Conservation (phyloP, 2,113 vertebrate genomes). For the Hirundichthys speculiger region DNA sequence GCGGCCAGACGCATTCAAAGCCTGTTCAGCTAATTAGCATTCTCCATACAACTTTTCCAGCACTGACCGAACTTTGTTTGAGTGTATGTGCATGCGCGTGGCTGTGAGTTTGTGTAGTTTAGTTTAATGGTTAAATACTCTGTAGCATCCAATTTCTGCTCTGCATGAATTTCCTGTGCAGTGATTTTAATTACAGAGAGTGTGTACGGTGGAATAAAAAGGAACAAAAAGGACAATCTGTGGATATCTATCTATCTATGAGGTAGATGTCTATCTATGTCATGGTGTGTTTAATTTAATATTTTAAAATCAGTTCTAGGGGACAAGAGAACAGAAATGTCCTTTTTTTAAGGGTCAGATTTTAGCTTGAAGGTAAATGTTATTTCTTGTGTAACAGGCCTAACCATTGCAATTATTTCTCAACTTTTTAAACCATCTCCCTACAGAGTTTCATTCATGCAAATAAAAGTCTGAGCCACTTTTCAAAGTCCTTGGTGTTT, state of each 20-base stretch:
- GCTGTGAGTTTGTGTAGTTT: constrained; percentile 28
- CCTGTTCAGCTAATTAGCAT: constrained; percentile 78
- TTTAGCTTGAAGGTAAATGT: too few relatives aligned
- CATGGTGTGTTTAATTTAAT: not conserved
- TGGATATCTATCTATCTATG: too few relatives aligned
- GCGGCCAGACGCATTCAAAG: constrained; percentile 81
- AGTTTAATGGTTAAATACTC: constrained; percentile 39
- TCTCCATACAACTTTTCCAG: constrained; percentile 76
- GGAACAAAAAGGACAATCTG: not conserved
- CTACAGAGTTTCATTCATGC: constrained; percentile 12
- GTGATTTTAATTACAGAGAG: constrained; percentile 26
- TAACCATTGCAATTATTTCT: too few relatives aligned
- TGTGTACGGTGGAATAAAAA: constrained; percentile 14
- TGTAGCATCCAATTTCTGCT: constrained; percentile 38
- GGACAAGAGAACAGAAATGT: too few relatives aligned
- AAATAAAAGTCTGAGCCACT: constrained; percentile 51
- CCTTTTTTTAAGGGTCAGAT: too few relatives aligned
- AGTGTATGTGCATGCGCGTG: constrained; percentile 33
- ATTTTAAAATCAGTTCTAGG: not conserved
- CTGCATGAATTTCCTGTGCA: constrained; percentile 16
- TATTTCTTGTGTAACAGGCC: too few relatives aligned
- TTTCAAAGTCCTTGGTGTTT: constrained; percentile 71
- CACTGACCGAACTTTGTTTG: constrained; percentile 68
- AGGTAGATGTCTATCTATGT: not conserved
- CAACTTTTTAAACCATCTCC: not conserved